Evolutionary conservation across 2,113 vertebrate species (phyloP), one percentile per base, ranked within the genome.

Genomic region (Meles meles): DNA sequence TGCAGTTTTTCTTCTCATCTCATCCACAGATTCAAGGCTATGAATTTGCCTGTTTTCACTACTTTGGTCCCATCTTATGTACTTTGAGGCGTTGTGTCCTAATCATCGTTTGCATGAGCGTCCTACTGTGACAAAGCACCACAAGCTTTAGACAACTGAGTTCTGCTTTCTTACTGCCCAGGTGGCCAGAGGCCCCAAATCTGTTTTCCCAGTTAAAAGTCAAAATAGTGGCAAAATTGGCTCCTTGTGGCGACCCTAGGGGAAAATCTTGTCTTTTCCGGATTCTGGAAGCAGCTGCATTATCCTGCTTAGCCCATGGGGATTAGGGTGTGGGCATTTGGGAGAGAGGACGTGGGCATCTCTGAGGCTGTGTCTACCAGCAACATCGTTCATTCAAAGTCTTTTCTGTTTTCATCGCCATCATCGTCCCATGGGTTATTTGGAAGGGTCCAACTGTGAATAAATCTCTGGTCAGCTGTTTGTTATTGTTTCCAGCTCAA

Each of bases 391-490:
- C 37, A 0, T 18, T 31, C 39, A 25, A 34, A 82, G 7, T 17
- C 20, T 2, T 23, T 39, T 55, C 27, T 10, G 49, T 59, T 3
- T 37, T 25, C 2, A 0, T 37, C 14, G 1, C 2, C 0, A 7
- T 47, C 49, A 20, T 55, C 25, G 29, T 15, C 6, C n/a, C 2
- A 2, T 9, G 65, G 65, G 31, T 47, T 37, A 5, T 18, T 27
- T 6, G 2, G 49, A 82, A 44, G 21, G 0, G 4, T 13, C 52
- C 49, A 27, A 65, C 63, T 0, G 6, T 21, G 7, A 39, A 37
- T 61, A 39, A 44, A 0, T 29, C 15, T 4, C 9, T 3, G 9
- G 37, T 6, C 21, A 2, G 11, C 29, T 27, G 17, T 47, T 0
- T 3, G 2, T 6, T 18, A 27, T 5, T 3, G 15, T 14, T 57